These are phyloP conservation scores for Carabus problematicus DNA, from an alignment of 2,888 invertebrate species.

Conservation along the genomic window DNA sequence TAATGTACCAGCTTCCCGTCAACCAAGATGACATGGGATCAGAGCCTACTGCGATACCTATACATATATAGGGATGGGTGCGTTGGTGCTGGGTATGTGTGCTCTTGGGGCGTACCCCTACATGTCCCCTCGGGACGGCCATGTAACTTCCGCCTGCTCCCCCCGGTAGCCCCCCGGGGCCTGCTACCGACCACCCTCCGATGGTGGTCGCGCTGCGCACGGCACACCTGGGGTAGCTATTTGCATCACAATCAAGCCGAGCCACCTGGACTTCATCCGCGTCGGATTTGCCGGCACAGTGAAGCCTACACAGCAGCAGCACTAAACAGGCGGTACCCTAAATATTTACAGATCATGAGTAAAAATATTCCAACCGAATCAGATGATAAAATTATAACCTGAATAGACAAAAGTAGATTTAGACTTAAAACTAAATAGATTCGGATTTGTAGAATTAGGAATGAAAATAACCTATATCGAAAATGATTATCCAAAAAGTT, in stretches of 20 bases:
- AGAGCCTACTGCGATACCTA: too few species aligned
- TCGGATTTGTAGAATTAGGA: too few species aligned
- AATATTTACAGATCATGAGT: too few species aligned
- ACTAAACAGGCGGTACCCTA: neutral
- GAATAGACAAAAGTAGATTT: too few species aligned
- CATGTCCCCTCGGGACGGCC: conserved; percentile 6
- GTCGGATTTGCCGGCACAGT: conserved; percentile 15
- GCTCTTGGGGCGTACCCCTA: neutral
- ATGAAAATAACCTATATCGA: too few species aligned
- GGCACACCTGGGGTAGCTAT: conserved; percentile 47
- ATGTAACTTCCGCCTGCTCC: neutral
- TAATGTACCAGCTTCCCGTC: neutral
- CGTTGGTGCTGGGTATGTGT: conserved; percentile 2
- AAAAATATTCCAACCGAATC: too few species aligned
- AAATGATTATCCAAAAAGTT: too few species aligned
- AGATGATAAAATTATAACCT: too few species aligned
- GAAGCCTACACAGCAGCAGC: neutral
- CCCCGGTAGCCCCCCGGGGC: conserved; percentile 4
- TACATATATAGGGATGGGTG: conserved; percentile 12
- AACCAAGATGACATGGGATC: neutral
- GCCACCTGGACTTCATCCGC: conserved; percentile 49
- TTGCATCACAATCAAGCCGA: conserved; percentile 51
- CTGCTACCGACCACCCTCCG: conserved; percentile 25
- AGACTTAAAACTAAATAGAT: too few species aligned
- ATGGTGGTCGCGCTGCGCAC: conserved; percentile 43